Evolutionary conservation across 2,113 vertebrate species (phyloP).

Genomic region (Baryphthengus martii): DNA sequence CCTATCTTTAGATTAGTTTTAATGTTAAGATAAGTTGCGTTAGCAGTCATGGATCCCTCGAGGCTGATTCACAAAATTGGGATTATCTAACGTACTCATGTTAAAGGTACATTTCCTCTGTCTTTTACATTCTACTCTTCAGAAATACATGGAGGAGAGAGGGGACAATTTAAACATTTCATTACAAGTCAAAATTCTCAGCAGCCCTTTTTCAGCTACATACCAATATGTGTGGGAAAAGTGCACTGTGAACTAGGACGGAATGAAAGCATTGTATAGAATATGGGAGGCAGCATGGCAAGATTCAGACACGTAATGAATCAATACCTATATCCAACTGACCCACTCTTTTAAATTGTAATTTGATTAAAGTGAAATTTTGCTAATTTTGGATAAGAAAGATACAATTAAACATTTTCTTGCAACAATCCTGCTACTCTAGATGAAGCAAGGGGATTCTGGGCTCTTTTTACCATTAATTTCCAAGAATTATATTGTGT

Average conservation of each 20-base stretch:
- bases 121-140: neutral
- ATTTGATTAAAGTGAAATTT: neutral
- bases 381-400: neutral
- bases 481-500: neutral
- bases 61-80: neutral
- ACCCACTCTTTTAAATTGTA: neutral
- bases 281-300: accelerated
- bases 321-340: neutral
- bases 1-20: neutral
- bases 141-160: neutral
- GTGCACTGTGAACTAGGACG: accelerated
- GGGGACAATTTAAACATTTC: neutral
- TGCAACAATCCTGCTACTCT: neutral
- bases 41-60: neutral
- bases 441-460: neutral
- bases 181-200: neutral
- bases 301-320: neutral
- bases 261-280: accelerated
- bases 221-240: neutral
- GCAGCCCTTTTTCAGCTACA: neutral
- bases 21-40: neutral
- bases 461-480: neutral
- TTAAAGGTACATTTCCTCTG: neutral
- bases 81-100: neutral
- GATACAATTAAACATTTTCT: neutral